phyloP scores from a whole-genome alignment of 2,888 invertebrate genomes.

The Volucella inflata region DNA sequence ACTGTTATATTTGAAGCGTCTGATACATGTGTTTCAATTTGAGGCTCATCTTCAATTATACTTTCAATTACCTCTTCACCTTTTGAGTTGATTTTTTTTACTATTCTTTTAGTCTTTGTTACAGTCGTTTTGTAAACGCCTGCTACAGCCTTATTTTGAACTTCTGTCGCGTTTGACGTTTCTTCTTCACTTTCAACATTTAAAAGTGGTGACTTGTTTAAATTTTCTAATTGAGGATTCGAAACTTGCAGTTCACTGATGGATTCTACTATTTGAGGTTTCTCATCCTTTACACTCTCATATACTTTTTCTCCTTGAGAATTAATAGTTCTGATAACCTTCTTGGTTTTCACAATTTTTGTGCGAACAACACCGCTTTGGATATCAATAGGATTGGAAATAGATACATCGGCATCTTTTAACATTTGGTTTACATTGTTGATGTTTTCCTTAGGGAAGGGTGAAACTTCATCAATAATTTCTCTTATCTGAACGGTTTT shows the following conservation, averaged over 20 bases:
- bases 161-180: neutral
- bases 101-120: constrained; percentile 71
- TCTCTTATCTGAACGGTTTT: constrained; percentile 56
- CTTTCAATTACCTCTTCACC: constrained; percentile 80
- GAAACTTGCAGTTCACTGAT: neutral
- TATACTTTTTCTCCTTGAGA: constrained; percentile 24
- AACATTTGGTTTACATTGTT: neutral
- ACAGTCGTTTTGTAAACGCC: constrained; percentile 54
- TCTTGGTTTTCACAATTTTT: constrained; percentile 20
- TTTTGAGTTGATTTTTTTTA: constrained; percentile 42
- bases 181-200: neutral
- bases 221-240: neutral
- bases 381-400: neutral
- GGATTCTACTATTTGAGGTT: constrained; percentile 10
- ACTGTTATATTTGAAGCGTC: neutral
- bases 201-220: neutral
- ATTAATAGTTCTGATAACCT: constrained; percentile 13
- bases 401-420: neutral
- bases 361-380: constrained; percentile 23
- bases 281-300: constrained; percentile 9
- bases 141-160: constrained; percentile 35
- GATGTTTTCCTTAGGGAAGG: neutral
- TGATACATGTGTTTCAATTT: constrained; percentile 51
- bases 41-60: constrained; percentile 70
- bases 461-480: constrained; percentile 33